Percentiles rank a stretch among this genome's conserved stretches.
Conservation (phyloP, 2,888 invertebrate genomes). For the Ctenicera cuprea region DNA sequence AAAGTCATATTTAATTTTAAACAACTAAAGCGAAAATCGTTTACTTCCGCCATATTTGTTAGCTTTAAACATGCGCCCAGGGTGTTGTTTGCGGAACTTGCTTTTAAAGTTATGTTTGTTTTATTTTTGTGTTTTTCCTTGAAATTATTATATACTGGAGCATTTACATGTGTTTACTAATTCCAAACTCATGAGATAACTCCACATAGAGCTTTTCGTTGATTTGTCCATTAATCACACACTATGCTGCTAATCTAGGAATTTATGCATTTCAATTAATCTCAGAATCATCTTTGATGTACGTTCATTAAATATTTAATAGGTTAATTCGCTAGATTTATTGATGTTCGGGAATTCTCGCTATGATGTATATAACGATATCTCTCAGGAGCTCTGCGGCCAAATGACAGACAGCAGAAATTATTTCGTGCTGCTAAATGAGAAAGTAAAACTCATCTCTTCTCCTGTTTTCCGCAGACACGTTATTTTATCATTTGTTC, state of each 20-base stretch:
- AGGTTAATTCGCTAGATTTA: constrained; percentile 24
- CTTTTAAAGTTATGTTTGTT: no score
- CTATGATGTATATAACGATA: not conserved
- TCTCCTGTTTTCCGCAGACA: not conserved
- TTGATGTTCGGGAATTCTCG: constrained; percentile 3
- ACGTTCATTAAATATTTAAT: constrained; percentile 25
- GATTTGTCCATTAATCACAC: not conserved
- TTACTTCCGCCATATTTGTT: no score
- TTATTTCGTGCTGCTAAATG: not conserved
- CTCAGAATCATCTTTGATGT: constrained; percentile 7
- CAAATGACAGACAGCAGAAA: constrained; percentile 16
- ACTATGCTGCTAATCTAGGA: constrained; percentile 4
- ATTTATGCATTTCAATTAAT: constrained; percentile 21
- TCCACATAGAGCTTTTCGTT: not conserved
- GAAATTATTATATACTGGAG: no score
- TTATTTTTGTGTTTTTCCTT: no score
- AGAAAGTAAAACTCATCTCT: constrained; percentile 7
- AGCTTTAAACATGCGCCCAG: no score
- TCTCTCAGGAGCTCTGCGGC: not conserved
- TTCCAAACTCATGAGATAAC: constrained; percentile 2
- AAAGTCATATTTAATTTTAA: no score
- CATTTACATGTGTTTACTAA: not conserved
- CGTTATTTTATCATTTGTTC: constrained; percentile 2
- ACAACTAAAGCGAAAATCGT: no score
- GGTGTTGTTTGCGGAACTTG: no score